phyloP scores from a whole-genome alignment of 2,888 invertebrate species.

The Bhutanitis thaidina region DNA sequence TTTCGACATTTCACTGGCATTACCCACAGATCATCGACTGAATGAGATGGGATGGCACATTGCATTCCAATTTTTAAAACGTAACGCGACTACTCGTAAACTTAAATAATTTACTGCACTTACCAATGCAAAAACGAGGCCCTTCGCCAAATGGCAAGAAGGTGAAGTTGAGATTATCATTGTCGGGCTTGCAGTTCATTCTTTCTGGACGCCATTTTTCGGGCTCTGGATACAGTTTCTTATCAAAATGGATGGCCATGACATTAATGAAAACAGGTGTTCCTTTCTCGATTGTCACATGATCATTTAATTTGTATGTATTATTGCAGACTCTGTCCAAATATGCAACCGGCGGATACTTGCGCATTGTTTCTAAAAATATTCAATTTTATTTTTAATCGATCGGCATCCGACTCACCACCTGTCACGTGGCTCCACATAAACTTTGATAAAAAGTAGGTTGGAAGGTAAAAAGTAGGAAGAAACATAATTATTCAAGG shows the following conservation, averaged over 20 bases:
- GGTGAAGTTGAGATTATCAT: slow-evolving; percentile 47
- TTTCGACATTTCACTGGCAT: too few relatives aligned
- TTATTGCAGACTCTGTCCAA: slow-evolving; percentile 50
- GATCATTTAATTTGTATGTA: slow-evolving; percentile 43
- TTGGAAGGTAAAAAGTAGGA: too few relatives aligned
- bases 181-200: slow-evolving; percentile 38
- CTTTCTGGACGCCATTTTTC: slow-evolving; percentile 54
- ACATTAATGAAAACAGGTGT: slow-evolving; percentile 54
- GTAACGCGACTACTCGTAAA: too few relatives aligned
- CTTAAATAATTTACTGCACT: neutral
- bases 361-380: slow-evolving; percentile 55
- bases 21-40: too few relatives aligned
- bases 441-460: too few relatives aligned
- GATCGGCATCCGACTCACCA: too few relatives aligned
- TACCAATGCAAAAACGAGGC: slow-evolving; percentile 49
- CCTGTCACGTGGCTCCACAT: too few relatives aligned
- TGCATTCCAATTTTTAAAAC: too few relatives aligned
- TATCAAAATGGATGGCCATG: slow-evolving; percentile 48
- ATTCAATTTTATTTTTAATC: too few relatives aligned
- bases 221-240: slow-evolving; percentile 48
- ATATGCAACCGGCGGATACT: slow-evolving; percentile 45
- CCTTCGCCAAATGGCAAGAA: slow-evolving; percentile 63
- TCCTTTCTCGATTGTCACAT: slow-evolving; percentile 46
- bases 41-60: too few relatives aligned
- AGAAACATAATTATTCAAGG: too few relatives aligned